Percentiles rank a stretch among this genome's conserved stretches.
Evolutionary conservation across 2,888 invertebrate species (phyloP).

Genomic region (Lissonota sp.): DNA sequence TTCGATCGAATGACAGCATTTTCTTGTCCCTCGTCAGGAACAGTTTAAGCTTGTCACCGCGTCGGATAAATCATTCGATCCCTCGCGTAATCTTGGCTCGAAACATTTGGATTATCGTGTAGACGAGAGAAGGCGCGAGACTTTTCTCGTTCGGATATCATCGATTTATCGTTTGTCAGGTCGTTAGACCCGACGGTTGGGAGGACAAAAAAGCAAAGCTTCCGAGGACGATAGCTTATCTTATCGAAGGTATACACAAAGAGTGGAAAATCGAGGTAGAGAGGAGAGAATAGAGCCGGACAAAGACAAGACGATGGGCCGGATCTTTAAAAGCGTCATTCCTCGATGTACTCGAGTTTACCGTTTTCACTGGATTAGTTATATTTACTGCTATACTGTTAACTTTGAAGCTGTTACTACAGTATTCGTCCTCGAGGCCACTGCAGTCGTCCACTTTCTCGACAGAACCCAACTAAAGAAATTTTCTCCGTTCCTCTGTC

Average conservation of each 20-base stretch:
- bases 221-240: constrained; percentile 54
- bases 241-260: constrained; percentile 26
- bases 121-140: constrained; percentile 1
- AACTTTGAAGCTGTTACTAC: not conserved
- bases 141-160: not conserved
- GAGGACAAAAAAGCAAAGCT: constrained; percentile 13
- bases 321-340: constrained; percentile 26
- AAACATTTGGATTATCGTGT: constrained; percentile 21
- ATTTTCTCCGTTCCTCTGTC: constrained; percentile 29
- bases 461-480: constrained; percentile 54
- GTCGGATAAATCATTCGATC: constrained; percentile 9
- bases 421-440: constrained; percentile 13
- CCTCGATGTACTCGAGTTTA: constrained; percentile 26
- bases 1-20: not conserved
- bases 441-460: constrained; percentile 49
- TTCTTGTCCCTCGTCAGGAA: constrained; percentile 3
- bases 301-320: constrained; percentile 40
- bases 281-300: constrained; percentile 13
- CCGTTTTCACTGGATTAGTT: constrained; percentile 28
- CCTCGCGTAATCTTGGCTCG: not conserved
- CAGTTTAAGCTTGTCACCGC: constrained; percentile 15
- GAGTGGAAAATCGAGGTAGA: not conserved
- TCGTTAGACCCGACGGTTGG: constrained; percentile 31
- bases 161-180: constrained; percentile 32
- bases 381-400: not conserved